Evolutionary conservation across 2,113 vertebrate genomes (phyloP), one percentile per base, ranked within the genome.

Genomic region (Epinephelus moara): DNA sequence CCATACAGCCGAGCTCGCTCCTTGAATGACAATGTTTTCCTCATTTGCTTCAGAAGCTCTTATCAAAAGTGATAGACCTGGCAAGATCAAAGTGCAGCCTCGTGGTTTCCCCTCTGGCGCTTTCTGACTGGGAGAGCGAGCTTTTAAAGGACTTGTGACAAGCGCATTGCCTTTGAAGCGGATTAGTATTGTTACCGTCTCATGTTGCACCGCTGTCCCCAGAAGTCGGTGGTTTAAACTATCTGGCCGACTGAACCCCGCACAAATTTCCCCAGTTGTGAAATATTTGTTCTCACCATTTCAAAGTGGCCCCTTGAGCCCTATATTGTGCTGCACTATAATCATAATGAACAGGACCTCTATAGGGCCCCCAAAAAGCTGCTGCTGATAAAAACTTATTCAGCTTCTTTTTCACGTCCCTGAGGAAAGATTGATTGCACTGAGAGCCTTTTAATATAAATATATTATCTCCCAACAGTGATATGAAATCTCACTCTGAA

Each of bases 21-120:
- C 82, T 82, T 83, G 81, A 91, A 78, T 93, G 89, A 87, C 85
- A 88, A 73, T 77, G 74, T 91, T 91, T 88, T 85, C 85, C 91
- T 87, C 68, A 83, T 89, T 91, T 80, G 81, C 86, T 77, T 89
- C 80, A 85, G 70, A 86, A 64, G 83, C 76, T 88, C 80, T 89
- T 92, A 92, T 93, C 88, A 91, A 89, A 94, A 82, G 87, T 75
- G 72, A 90, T 87, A 76, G 86, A 91, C 87, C 80, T 86, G 80
- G 75, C 50, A 42, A 90, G 93, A 95, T 95, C 93, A 95, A 94
- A 94, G 93, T 75, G 78, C 76, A 80, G 76, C 72, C 89, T 74
- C 4, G 75, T 84, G 86, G 82, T 91, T 88, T 88, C 73, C 86
- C 90, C 85, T 78, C 80, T 33, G 90, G 89, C 82, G 56, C 84